Percentiles rank a stretch among this genome's conserved stretches.
Evolutionary conservation across 1,140 invertebrate species (phyloP).

Genomic region (Formica selysi): DNA sequence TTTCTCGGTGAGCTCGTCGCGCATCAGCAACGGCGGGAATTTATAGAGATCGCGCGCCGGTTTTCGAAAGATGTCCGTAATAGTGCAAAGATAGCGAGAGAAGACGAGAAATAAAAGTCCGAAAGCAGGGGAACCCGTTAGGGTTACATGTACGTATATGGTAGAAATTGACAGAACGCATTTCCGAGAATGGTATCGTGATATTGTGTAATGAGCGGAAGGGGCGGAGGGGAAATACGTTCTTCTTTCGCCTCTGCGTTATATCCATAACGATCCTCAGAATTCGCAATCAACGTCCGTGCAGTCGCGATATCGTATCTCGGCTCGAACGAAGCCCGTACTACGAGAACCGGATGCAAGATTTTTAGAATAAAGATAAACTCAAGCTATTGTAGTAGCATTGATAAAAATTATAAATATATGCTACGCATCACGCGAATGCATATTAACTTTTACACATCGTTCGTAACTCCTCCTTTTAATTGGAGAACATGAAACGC

Average conservation of each 20-base stretch:
- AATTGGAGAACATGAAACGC: slow-evolving; percentile 52
- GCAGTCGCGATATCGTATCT: slow-evolving; percentile 7
- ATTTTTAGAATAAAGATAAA: slow-evolving; percentile 42
- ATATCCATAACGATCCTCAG: slow-evolving; percentile 20
- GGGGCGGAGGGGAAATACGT: not conserved
- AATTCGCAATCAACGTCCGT: slow-evolving; percentile 59
- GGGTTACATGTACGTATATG: not conserved
- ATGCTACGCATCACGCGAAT: not conserved
- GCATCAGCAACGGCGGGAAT: slow-evolving; percentile 61
- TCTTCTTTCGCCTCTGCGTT: not conserved
- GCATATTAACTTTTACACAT: slow-evolving; percentile 6
- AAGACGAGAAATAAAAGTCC: not conserved
- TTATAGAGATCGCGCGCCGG: slow-evolving; percentile 72
- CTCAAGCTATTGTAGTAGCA: not conserved
- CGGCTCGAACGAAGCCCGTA: not conserved
- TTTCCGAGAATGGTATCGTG: slow-evolving; percentile 51
- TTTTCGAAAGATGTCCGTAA: slow-evolving; percentile 55
- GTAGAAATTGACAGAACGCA: slow-evolving; percentile 60
- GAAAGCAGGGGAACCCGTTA: slow-evolving; percentile 22
- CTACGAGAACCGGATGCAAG: not conserved
- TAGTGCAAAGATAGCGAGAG: not conserved
- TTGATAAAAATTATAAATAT: not conserved
- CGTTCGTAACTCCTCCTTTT: slow-evolving; percentile 36
- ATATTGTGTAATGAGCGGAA: slow-evolving; percentile 44
- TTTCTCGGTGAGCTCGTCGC: slow-evolving; percentile 52